A percentile compares a stretch with the other conserved stretches of the same genome.
phyloP scores from a whole-genome alignment of 2,888 invertebrate species.

The Galerucella calmariensis region DNA sequence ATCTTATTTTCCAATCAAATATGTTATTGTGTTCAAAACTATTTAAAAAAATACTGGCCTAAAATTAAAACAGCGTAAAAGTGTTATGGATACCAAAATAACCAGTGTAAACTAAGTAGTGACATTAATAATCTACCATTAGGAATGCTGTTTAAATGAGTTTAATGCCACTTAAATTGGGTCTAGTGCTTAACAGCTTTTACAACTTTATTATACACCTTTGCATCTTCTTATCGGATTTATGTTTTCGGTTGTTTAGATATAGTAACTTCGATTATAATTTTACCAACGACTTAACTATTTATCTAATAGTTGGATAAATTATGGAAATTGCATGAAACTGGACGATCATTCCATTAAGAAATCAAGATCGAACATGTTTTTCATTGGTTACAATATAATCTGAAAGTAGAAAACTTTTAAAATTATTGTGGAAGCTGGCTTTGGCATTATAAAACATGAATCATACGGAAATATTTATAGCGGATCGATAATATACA shows the following conservation, averaged over 20 bases:
- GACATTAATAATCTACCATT: conserved; percentile 40
- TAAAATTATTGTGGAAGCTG: neutral
- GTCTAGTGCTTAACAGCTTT: conserved; percentile 40
- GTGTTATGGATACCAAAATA: conserved; percentile 38
- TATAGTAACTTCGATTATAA: conserved; percentile 10
- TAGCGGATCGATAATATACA: neutral
- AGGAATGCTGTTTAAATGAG: conserved; percentile 38
- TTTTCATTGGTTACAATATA: neutral
- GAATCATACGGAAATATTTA: no score
- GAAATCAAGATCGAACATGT: neutral
- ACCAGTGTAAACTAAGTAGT: conserved; percentile 36
- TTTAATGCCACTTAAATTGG: conserved; percentile 39
- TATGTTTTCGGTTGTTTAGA: conserved; percentile 13
- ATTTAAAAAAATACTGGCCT: neutral
- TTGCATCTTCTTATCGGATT: conserved; percentile 32
- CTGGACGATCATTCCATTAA: neutral
- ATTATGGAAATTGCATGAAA: neutral
- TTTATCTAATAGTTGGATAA: neutral
- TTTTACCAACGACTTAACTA: conserved; percentile 3
- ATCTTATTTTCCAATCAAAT: no score
- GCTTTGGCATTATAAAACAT: no score
- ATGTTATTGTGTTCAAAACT: neutral
- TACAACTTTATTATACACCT: conserved; percentile 40
- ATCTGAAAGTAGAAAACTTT: neutral
- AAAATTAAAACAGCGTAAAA: conserved; percentile 26